Percentiles rank a stretch among this genome's conserved stretches.
Conservation (phyloP, 1,140 invertebrate genomes). For the Drosophila navojoa region DNA sequence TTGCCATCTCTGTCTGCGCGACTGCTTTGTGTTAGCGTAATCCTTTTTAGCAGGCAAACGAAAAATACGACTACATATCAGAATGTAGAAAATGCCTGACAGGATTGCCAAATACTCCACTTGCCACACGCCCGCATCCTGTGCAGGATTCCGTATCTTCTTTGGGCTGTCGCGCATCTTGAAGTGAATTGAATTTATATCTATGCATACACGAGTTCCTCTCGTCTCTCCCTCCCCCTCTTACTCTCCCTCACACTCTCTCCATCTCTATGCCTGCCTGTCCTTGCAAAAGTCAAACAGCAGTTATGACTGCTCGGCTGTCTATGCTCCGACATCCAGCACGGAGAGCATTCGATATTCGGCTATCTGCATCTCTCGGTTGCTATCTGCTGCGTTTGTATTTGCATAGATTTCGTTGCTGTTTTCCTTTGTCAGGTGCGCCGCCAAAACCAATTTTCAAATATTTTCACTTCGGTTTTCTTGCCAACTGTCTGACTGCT, state of each 20-base stretch:
- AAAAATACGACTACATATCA: constrained; percentile 61
- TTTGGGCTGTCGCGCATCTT: constrained; percentile 61
- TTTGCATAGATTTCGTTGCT: constrained; percentile 54
- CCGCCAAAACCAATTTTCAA: constrained; percentile 83
- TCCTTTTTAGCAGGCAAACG: constrained; percentile 72
- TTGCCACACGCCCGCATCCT: constrained; percentile 14
- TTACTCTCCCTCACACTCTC: no score
- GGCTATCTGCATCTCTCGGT: background rate
- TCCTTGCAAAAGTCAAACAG: constrained; percentile 38
- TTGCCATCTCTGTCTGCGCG: constrained; percentile 51
- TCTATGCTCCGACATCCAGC: background rate
- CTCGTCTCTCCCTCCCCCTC: background rate
- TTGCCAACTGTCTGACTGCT: constrained; percentile 20
- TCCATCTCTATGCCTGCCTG: background rate
- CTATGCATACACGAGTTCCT: constrained; percentile 52
- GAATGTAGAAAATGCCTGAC: constrained; percentile 77
- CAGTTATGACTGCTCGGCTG: constrained; percentile 13
- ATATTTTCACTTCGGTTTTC: constrained; percentile 79
- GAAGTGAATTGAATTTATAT: constrained; percentile 72
- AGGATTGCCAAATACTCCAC: constrained; percentile 51
- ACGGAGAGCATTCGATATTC: constrained; percentile 43
- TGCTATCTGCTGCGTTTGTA: background rate
- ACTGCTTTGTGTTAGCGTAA: constrained; percentile 71
- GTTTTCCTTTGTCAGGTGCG: constrained; percentile 78
- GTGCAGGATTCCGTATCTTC: constrained; percentile 40